These are phyloP conservation scores for Dermochelys coriacea DNA, from an alignment of 2,797 vertebrate species.

Conservation along the genomic window DNA sequence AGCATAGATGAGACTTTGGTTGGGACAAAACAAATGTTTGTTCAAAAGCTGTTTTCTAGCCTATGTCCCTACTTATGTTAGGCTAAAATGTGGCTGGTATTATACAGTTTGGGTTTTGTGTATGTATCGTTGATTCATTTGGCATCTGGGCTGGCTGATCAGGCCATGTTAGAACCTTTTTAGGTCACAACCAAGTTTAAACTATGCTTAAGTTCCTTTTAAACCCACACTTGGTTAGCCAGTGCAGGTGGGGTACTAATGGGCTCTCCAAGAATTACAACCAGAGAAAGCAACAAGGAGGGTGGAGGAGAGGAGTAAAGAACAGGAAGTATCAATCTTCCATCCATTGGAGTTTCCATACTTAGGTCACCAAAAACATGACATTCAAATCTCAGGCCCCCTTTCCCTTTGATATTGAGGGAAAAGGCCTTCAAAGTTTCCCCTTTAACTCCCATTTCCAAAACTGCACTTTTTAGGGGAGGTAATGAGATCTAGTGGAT, in stretches of 20 bases:
- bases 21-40: background rate
- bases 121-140: background rate
- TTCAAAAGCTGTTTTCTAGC: background rate
- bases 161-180: background rate
- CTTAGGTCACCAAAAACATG: background rate
- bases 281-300: background rate
- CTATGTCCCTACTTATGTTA: background rate
- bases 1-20: background rate
- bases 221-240: background rate
- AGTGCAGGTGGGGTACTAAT: background rate
- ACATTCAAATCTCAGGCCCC: background rate
- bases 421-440: background rate
- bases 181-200: background rate
- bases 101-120: background rate
- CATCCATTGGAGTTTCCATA: background rate
- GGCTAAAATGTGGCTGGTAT: background rate
- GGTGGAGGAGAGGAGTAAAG: background rate
- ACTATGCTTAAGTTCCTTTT: background rate
- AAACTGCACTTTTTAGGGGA: background rate
- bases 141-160: background rate
- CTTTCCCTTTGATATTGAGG: background rate
- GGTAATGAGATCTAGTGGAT: background rate
- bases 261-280: background rate
- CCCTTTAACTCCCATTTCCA: background rate
- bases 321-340: background rate